Conservation (phyloP, 2,113 vertebrate genomes). For the Lepus americanus region DNA sequence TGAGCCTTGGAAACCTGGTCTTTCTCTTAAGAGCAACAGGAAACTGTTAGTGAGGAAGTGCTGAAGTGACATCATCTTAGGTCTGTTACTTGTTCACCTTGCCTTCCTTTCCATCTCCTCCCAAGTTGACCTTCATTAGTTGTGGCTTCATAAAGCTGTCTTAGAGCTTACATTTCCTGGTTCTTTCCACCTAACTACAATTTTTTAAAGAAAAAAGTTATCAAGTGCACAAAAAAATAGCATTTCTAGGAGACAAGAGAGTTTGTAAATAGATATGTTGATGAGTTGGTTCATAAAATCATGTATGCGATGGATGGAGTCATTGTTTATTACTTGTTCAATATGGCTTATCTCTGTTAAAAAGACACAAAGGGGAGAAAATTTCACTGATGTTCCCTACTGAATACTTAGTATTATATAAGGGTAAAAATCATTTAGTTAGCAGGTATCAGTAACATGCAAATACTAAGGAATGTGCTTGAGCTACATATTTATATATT, state of each 20-base stretch:
- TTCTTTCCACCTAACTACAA: neutral
- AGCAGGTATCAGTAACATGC: neutral
- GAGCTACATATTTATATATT: neutral
- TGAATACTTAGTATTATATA: neutral
- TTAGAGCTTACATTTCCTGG: neutral
- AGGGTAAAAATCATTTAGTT: neutral
- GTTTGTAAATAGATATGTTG: neutral
- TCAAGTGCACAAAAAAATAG: neutral
- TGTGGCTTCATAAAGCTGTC: neutral
- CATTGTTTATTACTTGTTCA: slow-evolving; percentile 9
- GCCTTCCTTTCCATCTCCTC: neutral
- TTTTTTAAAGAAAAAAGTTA: neutral
- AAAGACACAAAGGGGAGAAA: neutral
- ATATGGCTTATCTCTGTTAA: neutral
- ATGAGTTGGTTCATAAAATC: slow-evolving; percentile 2
- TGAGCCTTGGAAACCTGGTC: neutral
- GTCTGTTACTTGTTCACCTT: neutral
- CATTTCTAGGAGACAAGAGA: neutral
- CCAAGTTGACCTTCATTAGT: neutral
- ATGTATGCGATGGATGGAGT: neutral
- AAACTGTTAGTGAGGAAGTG: neutral
- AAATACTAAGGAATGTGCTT: neutral
- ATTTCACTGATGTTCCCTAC: neutral
- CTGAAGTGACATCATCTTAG: neutral
- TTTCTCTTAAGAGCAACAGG: neutral